Conservation (phyloP, 2,113 vertebrate species). For the Nothobranchius kuhntae region DNA sequence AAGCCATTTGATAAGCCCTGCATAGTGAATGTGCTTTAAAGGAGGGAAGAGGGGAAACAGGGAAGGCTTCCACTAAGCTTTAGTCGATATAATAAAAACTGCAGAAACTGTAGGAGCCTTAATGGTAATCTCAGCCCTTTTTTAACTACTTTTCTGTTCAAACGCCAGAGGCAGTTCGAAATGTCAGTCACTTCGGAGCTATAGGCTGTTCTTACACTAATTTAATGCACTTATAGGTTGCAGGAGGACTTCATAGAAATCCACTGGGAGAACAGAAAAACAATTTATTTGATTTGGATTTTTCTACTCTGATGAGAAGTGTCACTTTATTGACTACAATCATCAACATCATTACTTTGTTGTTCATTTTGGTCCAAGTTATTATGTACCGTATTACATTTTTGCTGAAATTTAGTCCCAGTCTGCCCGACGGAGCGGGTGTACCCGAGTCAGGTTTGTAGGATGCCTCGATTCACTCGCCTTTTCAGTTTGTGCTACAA, state of each 20-base stretch:
- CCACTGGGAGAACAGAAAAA: slow-evolving; percentile 24
- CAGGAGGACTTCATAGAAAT: slow-evolving; percentile 31
- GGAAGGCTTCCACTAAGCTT: slow-evolving; percentile 76
- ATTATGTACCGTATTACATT: too few species aligned
- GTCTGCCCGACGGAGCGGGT: background rate
- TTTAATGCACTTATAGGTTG: slow-evolving; percentile 48
- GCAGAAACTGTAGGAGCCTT: slow-evolving; percentile 73
- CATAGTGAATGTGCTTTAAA: slow-evolving; percentile 70
- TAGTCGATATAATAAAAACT: slow-evolving; percentile 80
- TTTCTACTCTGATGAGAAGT: background rate
- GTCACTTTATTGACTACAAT: background rate
- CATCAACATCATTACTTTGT: too few species aligned
- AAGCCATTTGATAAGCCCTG: slow-evolving; percentile 74
- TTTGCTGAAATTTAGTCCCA: background rate
- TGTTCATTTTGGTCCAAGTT: too few species aligned
- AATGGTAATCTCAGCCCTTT: slow-evolving; percentile 76
- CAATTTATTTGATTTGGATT: background rate
- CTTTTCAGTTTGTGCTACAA: background rate
- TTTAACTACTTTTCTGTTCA: slow-evolving; percentile 72
- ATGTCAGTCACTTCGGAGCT: slow-evolving; percentile 66
- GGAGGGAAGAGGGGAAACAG: slow-evolving; percentile 68
- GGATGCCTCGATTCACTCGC: background rate
- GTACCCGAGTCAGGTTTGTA: background rate
- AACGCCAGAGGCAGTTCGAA: slow-evolving; percentile 66
- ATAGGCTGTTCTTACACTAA: slow-evolving; percentile 40